Evolutionary conservation across 2,797 vertebrate species (phyloP).

Genomic region (Nothura maculosa): DNA sequence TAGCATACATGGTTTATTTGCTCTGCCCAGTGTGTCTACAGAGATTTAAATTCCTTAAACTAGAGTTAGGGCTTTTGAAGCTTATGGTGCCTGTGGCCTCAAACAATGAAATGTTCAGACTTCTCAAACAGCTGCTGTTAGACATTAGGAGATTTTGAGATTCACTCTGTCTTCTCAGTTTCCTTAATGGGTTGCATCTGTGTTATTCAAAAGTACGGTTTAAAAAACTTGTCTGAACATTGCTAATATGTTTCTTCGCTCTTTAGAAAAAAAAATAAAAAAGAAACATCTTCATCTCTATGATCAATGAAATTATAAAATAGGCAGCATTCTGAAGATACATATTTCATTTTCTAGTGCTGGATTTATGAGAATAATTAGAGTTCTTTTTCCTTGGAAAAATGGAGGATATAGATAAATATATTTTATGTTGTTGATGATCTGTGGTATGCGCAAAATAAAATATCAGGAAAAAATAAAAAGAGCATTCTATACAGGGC

Average conservation of each 20-base stretch:
- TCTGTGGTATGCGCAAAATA: neutral
- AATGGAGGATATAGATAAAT: neutral
- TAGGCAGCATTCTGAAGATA: neutral
- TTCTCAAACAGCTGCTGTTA: neutral
- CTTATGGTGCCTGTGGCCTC: neutral
- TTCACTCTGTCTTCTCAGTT: accelerated
- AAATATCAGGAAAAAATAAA: neutral
- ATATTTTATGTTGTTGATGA: neutral
- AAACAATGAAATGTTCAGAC: neutral
- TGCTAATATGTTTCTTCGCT: neutral
- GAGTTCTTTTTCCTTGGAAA: neutral
- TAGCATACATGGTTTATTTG: neutral
- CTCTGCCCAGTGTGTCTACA: neutral
- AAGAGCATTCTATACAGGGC: neutral
- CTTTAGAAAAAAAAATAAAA: neutral
- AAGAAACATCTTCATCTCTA: neutral
- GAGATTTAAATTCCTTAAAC: neutral
- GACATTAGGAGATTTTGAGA: neutral
- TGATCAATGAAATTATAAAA: neutral
- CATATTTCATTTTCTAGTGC: neutral
- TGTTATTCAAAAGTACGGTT: neutral
- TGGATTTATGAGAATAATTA: neutral
- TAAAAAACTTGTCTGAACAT: neutral
- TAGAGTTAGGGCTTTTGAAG: neutral
- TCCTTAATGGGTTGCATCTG: neutral